A percentile compares a stretch with the other conserved stretches of the same genome.
These are phyloP conservation scores for Erythrocercus mccallii DNA, from an alignment of 2,113 vertebrate genomes.

Conservation along the genomic window DNA sequence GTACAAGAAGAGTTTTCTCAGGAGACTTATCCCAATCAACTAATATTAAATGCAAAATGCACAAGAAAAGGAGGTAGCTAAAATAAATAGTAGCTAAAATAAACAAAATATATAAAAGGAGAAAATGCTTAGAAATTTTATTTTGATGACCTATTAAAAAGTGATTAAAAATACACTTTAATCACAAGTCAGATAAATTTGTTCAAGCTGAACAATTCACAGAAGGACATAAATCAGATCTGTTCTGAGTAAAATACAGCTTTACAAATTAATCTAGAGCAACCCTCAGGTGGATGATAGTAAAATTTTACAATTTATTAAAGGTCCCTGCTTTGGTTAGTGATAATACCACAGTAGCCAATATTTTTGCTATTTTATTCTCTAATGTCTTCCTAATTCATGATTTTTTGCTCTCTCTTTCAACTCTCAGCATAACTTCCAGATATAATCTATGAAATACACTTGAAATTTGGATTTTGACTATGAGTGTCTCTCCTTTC, in stretches of 20 bases:
- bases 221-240: neutral
- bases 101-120: neutral
- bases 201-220: neutral
- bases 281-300: accelerated
- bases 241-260: neutral
- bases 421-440: neutral
- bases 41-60: neutral
- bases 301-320: neutral
- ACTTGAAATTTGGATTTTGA: neutral
- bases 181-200: neutral
- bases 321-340: neutral
- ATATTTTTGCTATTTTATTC: neutral
- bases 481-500: neutral
- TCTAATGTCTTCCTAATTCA: neutral
- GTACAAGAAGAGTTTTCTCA: neutral
- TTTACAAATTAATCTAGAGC: neutral
- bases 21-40: neutral
- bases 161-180: neutral
- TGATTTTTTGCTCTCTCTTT: neutral
- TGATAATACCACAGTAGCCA: neutral
- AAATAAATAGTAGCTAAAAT: neutral
- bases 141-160: neutral
- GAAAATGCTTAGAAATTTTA: neutral
- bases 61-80: neutral
- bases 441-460: neutral